Base-by-base conservation (phyloP, 2,888 invertebrate species). In the Dorcus parallelipipedus region DNA sequence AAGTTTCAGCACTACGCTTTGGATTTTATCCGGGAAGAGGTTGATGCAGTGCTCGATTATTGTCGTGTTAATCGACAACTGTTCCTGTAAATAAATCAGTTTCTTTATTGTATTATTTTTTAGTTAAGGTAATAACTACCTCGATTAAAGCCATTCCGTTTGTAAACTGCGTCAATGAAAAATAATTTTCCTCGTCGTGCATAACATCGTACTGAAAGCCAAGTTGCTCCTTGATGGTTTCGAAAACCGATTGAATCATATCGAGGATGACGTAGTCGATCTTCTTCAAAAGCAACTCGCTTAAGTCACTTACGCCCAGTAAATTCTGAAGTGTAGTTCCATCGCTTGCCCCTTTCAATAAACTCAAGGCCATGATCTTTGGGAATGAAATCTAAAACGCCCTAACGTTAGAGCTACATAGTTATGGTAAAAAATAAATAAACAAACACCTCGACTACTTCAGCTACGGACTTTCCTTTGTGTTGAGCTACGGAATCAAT, bases 1-100 rank as follows among this genome's bases (percentile, higher is more conserved):
- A 1, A 86, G 68, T 52, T 77, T 73, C 50, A 83, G 74, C 14
- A 86, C 69, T 57, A 85, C 77, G 67, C 80, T 80, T 61, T 86
- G 83, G 52, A 87, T 68, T n/a, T 78, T 74, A 41, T 79, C 68
- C 3, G 83, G 82, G 64, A 78, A 78, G 50, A 81, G 77, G 38
- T 56, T 48, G 2, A 65, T 58, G 48, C 62, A 64, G 52, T 62
- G 64, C 52, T 61, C 56, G 9, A 66, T 56, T n/a, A 67, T 50
- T 3, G 42, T n/a, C 43, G 53, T 38, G n/a, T 49, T 6, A 9
- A 52, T 23, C 59, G 7, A 63, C 49, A 47, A 43, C 39, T 56
- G 49, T 23, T 47, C 43, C 41, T 52, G 42, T 10, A 48, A 45
- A 48, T 39, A 40, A 60, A 26, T n/a, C 23, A 52, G 48, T 40